Evolutionary conservation across 1,140 invertebrate genomes (phyloP).

Genomic region (Melipona quadrifasciata): DNA sequence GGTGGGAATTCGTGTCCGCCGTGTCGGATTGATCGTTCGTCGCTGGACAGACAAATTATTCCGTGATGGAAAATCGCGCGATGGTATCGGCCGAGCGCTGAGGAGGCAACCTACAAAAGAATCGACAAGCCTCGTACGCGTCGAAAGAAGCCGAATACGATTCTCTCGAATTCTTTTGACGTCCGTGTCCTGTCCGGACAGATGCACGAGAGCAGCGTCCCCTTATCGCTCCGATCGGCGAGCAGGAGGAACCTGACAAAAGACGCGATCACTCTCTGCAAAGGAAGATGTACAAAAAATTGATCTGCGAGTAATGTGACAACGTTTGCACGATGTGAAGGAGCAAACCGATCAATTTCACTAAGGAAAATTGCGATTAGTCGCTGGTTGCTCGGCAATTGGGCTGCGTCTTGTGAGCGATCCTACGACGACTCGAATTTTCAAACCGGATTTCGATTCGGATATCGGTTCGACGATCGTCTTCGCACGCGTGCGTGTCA

Average conservation of each 20-base stretch:
- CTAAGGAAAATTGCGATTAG: neutral
- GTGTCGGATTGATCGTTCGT: neutral
- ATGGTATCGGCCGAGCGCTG: neutral
- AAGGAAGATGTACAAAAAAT: neutral
- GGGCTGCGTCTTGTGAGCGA: neutral
- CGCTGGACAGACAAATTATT: conserved; percentile 25
- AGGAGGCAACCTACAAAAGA: neutral
- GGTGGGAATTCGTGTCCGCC: neutral
- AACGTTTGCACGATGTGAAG: no score
- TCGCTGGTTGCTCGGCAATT: neutral
- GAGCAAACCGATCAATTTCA: neutral
- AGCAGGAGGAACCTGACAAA: neutral
- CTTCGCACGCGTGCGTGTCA: neutral
- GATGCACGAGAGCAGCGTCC: neutral
- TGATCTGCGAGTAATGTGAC: neutral
- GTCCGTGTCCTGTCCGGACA: neutral
- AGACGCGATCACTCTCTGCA: neutral
- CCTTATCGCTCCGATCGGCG: neutral
- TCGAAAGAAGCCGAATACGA: conserved; percentile 19
- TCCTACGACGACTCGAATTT: neutral
- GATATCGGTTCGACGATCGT: neutral
- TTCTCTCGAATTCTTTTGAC: conserved; percentile 27
- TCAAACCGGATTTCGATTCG: neutral
- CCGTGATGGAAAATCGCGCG: conserved; percentile 19
- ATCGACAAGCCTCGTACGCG: neutral